Evolutionary conservation across 2,888 invertebrate genomes (phyloP), one percentile per base, ranked within the genome.

Genomic region (Dendrolimus houi): DNA sequence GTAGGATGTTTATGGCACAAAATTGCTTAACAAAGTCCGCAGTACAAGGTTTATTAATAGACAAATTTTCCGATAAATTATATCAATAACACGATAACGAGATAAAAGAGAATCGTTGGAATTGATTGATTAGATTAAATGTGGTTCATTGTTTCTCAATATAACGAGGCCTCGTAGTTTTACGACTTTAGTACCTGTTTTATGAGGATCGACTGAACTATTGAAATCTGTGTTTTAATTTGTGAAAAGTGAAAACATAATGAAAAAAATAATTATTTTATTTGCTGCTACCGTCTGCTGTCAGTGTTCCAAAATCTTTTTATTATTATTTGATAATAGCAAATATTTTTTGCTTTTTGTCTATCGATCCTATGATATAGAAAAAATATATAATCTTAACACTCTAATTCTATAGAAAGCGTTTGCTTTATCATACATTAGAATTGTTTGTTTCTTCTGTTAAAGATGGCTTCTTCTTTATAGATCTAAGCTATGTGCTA

Each of bases 51-150:
- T 3, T 29, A 29, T 29, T 29, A 29, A 29, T 29, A 29, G 29
- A 29, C 6, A 29, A 29, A 29, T 29, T 29, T 29, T 29, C 29
- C 29, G 29, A 29, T 29, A 29, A 6, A 29, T 29, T 29, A 47
- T 47, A 47, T 47, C 47, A 10, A 47, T 47, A 47, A 47, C 9
- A 10, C 61, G 57, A 66, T 63, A 60, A 42, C 59, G 29, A 56
- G 29, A 54, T 41, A 54, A 53, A 41, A 56, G 29, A 54, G 52
- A 54, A 53, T 53, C 53, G 41, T 52, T 40, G 53, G 41, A 41
- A 56, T 56, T 56, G 52, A 53, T 41, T 53, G 56, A 56, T 56
- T 53, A 56, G 56, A 56, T 56, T 52, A 47, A 13, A 2, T 14
- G 9, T 6, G 54, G 53, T 55, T 57, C 47, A 57, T 57, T 57